Conservation (phyloP, 2,797 vertebrate genomes). For the Hippoglossus hippoglossus region DNA sequence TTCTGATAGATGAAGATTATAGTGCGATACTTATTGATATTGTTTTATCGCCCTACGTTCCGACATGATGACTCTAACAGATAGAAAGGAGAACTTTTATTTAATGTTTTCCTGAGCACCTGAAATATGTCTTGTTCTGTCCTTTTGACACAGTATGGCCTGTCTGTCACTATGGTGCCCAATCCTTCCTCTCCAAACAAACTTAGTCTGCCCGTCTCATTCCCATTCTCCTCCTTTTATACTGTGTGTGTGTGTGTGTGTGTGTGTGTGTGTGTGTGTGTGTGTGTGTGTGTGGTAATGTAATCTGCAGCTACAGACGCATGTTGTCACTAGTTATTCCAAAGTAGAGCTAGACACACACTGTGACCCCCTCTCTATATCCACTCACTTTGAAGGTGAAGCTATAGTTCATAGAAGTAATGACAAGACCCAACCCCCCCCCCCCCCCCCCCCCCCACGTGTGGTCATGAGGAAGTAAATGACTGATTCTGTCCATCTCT, state of each 20-base stretch:
- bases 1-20: too few relatives aligned
- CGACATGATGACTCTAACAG: not conserved
- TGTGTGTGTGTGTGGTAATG: constrained; percentile 23
- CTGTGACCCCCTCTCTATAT: constrained; percentile 6
- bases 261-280: too few relatives aligned
- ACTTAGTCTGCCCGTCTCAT: constrained; percentile 4
- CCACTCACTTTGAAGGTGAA: constrained; percentile 22
- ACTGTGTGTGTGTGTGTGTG: constrained; percentile 5
- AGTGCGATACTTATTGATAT: too few relatives aligned
- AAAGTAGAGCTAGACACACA: not conserved
- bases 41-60: too few relatives aligned
- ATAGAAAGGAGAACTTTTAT: constrained; percentile 3
- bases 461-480: constrained; percentile 19
- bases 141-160: constrained; percentile 41
- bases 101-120: constrained; percentile 6
- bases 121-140: constrained; percentile 31
- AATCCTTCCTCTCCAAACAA: constrained; percentile 57
- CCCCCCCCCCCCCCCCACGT: constrained; percentile 3
- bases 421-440: not conserved
- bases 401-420: constrained; percentile 15
- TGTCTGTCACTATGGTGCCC: constrained; percentile 48
- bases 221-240: not conserved
- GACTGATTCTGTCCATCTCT: constrained; percentile 22
- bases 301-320: constrained; percentile 6
- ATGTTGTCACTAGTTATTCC: constrained; percentile 18